A percentile compares a stretch with the other conserved stretches of the same genome.
Evolutionary conservation across 2,888 invertebrate species (phyloP).

Genomic region (Julus scandinavius): DNA sequence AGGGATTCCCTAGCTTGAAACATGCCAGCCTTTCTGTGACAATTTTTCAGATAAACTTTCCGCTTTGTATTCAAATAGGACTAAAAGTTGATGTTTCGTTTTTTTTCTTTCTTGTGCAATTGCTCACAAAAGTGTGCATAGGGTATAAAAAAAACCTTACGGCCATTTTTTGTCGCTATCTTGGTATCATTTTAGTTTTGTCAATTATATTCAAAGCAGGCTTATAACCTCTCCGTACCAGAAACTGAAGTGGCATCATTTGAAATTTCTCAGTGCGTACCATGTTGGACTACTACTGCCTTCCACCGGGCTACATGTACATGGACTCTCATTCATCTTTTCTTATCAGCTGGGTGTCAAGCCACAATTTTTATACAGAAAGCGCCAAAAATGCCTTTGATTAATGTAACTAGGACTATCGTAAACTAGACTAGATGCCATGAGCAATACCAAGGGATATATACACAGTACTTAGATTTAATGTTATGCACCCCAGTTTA

Average conservation of each 20-base stretch:
- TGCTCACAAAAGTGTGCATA: not conserved
- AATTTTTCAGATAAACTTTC: constrained; percentile 22
- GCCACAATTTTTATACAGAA: not conserved
- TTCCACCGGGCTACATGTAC: not conserved
- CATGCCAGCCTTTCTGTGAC: not conserved
- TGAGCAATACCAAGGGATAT: not conserved
- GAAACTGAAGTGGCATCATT: not conserved
- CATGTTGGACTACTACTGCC: not conserved
- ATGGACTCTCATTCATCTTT: not conserved
- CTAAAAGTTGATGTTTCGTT: constrained; percentile 39
- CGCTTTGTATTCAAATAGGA: constrained; percentile 22
- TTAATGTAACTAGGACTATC: constrained; percentile 38
- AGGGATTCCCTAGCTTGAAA: constrained; percentile 8
- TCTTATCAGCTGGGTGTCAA: constrained; percentile 12
- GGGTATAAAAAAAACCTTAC: not conserved
- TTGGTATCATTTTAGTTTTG: constrained; percentile 22
- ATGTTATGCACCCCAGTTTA: constrained; percentile 26
- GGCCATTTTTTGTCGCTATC: not conserved
- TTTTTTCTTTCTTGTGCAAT: not conserved
- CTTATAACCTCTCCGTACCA: not conserved
- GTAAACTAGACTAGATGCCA: not conserved
- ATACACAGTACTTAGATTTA: not conserved
- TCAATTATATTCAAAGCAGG: constrained; percentile 34
- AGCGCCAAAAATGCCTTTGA: not conserved
- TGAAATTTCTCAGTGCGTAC: not conserved